These are phyloP conservation scores for Brachirus orientalis DNA, from an alignment of 2,113 vertebrate species.

Conservation along the genomic window DNA sequence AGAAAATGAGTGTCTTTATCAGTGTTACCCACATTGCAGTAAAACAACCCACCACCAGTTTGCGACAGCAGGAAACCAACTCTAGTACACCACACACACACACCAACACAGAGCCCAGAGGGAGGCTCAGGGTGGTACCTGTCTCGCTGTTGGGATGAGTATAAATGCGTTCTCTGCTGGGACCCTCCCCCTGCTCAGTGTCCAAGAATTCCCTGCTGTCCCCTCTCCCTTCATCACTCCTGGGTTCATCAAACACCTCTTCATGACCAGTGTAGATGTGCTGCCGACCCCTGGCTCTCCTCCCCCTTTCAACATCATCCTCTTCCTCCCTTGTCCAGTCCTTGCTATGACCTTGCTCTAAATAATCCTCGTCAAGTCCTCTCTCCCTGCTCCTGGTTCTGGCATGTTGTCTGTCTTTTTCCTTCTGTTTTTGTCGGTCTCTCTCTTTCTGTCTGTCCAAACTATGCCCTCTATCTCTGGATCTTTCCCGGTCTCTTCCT, in stretches of 20 bases:
- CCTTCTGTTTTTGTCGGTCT: conserved; percentile 44
- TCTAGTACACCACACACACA: conserved; percentile 58
- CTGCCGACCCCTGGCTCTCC: conserved; percentile 42
- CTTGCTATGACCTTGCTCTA: conserved; percentile 3
- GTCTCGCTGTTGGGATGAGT: conserved; percentile 63
- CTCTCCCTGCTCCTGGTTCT: conserved; percentile 67
- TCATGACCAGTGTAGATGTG: conserved; percentile 54
- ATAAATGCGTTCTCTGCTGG: conserved; percentile 46
- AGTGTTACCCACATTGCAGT: conserved; percentile 4
- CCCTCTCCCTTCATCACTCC: conserved; percentile 38
- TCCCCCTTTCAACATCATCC: conserved; percentile 31
- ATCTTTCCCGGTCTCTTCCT: conserved; percentile 34
- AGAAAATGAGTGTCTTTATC: conserved; percentile 19
- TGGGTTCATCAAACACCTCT: conserved; percentile 69
- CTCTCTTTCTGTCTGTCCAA: conserved; percentile 37
- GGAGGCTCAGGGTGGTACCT: conserved; percentile 84
- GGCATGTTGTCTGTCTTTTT: conserved; percentile 30
- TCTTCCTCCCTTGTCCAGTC: conserved; percentile 31
- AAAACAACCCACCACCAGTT: conserved; percentile 62
- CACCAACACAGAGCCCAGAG: conserved; percentile 28
- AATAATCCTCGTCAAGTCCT: conserved; percentile 47
- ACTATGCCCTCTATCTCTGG: conserved; percentile 42
- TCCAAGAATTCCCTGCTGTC: conserved; percentile 38
- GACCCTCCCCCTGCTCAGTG: conserved; percentile 39
- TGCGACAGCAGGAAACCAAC: conserved; percentile 32